Conservation (phyloP, 2,888 invertebrate species). For the Pristionchus mayeri region DNA sequence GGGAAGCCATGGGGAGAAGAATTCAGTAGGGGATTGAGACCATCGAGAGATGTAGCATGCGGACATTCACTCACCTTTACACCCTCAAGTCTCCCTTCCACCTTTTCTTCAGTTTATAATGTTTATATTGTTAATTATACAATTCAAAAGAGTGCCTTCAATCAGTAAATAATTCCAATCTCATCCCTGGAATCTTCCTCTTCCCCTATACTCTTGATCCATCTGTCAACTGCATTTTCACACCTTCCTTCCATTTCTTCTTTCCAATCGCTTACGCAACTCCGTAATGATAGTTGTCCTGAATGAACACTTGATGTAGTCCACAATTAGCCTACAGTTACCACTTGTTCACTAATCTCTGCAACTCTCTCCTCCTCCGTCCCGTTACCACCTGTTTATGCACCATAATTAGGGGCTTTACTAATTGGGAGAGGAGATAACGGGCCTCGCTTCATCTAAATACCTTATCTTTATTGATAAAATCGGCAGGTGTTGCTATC, state of each 20-base stretch:
- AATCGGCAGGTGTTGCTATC: not conserved
- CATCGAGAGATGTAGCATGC: too few relatives aligned
- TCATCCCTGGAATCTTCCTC: not conserved
- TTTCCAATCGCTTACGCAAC: constrained; percentile 9
- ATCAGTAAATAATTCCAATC: too few relatives aligned
- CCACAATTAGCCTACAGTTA: constrained; percentile 34
- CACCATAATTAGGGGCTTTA: not conserved
- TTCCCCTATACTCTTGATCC: not conserved
- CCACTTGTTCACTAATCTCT: constrained; percentile 21
- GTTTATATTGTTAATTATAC: too few relatives aligned
- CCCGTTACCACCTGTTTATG: constrained; percentile 42
- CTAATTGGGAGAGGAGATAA: constrained; percentile 32
- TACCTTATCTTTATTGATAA: constrained; percentile 6
- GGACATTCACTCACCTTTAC: too few relatives aligned
- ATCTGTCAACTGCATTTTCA: constrained; percentile 30
- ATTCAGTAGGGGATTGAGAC: constrained; percentile 3
- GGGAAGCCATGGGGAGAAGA: not conserved
- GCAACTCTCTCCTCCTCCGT: not conserved
- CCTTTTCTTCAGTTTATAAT: too few relatives aligned
- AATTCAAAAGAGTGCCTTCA: too few relatives aligned
- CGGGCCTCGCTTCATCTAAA: not conserved
- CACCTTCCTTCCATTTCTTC: not conserved
- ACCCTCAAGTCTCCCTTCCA: too few relatives aligned
- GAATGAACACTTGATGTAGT: not conserved
- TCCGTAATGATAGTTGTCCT: constrained; percentile 19